A percentile compares a stretch with the other conserved stretches of the same genome.
These are phyloP conservation scores for Ascidia mentula DNA, from an alignment of 23 tunicate genomes.

Conservation along the genomic window DNA sequence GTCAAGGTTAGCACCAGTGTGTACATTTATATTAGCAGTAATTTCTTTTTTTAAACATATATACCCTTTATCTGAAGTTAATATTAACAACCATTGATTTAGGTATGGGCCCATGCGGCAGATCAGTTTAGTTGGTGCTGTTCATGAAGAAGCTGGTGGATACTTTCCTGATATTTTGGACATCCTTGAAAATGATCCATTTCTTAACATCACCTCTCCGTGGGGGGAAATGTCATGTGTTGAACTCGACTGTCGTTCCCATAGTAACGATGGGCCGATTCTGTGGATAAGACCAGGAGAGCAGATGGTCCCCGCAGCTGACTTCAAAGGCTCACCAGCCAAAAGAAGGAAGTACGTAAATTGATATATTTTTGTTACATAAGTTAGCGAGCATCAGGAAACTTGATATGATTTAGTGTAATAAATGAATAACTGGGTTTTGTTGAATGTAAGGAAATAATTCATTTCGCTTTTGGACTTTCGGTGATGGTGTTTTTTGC, in stretches of 20 bases:
- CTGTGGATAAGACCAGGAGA: conserved; percentile 97
- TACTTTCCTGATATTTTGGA: conserved; percentile 77
- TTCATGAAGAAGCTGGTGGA: conserved; percentile 89
- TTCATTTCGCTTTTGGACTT: no score
- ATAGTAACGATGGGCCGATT: conserved; percentile 92
- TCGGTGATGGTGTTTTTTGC: no score
- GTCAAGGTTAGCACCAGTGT: no score
- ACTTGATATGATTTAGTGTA: no score
- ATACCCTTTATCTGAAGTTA: no score
- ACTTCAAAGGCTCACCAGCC: conserved; percentile 57
- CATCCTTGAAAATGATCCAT: conserved; percentile 76
- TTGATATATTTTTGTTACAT: no score
- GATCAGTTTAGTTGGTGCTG: conserved; percentile 88
- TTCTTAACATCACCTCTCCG: conserved; percentile 71
- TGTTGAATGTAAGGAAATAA: no score
- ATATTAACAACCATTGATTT: neutral
- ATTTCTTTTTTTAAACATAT: no score
- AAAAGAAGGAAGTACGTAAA: conserved; percentile 44
- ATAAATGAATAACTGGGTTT: no score
- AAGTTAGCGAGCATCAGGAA: no score
- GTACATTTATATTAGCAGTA: no score
- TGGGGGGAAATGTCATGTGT: conserved; percentile 97
- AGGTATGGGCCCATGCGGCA: conserved; percentile 95
- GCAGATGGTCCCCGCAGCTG: conserved; percentile 94
- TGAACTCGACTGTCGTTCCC: conserved; percentile 46